phyloP scores from a whole-genome alignment of 1,140 invertebrate species.

The Cyrtorhinus lividipennis region DNA sequence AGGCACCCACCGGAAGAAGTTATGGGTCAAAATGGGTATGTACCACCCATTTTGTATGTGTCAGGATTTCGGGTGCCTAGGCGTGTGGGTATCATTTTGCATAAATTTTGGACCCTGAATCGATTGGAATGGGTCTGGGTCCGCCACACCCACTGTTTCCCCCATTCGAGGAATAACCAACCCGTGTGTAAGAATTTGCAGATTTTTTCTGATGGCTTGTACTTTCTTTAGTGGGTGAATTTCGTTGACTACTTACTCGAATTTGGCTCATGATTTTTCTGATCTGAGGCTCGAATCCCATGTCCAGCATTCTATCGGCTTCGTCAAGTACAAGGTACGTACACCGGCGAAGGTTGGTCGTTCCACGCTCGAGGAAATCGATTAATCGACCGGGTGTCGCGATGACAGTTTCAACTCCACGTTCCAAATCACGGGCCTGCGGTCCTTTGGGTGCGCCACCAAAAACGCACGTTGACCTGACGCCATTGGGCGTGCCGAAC shows the following conservation, averaged over 20 bases:
- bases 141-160: no score
- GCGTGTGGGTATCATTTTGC: no score
- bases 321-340: slow-evolving; percentile 44
- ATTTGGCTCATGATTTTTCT: slow-evolving; percentile 57
- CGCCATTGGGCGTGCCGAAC: slow-evolving; percentile 56
- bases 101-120: no score
- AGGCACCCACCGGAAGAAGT: no score
- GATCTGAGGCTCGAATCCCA: slow-evolving; percentile 99
- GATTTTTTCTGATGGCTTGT: no score
- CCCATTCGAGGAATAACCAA: no score
- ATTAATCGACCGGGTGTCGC: slow-evolving; percentile 81
- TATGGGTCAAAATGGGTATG: no score
- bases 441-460: slow-evolving; percentile 69
- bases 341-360: slow-evolving; percentile 57
- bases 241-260: not conserved
- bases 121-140: no score
- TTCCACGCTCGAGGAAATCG: slow-evolving; percentile 73
- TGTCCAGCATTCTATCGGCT: slow-evolving; percentile 93
- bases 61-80: no score
- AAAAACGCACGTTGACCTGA: slow-evolving; percentile 77
- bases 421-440: slow-evolving; percentile 61
- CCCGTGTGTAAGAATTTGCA: no score
- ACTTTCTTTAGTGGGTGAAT: not conserved
- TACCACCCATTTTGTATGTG: no score
- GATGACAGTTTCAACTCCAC: slow-evolving; percentile 67